These are phyloP conservation scores for Biston betularia DNA, from an alignment of 2,888 invertebrate genomes.

Conservation along the genomic window DNA sequence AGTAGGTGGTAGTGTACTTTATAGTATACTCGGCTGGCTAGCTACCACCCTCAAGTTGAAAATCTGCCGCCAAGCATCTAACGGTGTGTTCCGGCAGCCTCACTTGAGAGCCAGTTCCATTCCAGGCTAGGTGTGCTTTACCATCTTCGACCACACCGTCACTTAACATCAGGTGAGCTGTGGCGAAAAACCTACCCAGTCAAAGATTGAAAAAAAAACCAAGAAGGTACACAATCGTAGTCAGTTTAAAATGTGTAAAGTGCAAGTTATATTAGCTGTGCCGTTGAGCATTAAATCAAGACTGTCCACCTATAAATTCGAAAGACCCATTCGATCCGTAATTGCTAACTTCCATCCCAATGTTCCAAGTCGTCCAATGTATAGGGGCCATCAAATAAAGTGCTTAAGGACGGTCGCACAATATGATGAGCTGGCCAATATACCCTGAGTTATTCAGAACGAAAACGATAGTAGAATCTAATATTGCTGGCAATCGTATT, in stretches of 20 bases:
- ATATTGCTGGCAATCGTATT: slow-evolving; percentile 28
- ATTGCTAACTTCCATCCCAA: slow-evolving; percentile 33
- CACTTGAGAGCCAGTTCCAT: too few species aligned
- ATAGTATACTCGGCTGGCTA: too few species aligned
- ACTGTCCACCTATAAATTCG: slow-evolving; percentile 23
- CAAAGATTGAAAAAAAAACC: too few species aligned
- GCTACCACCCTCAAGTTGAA: too few species aligned
- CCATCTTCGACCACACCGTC: too few species aligned
- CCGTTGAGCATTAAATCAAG: slow-evolving; percentile 8
- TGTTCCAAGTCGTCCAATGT: slow-evolving; percentile 29
- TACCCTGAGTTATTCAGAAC: slow-evolving; percentile 18
- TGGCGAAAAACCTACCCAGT: too few species aligned
- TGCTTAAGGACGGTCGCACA: slow-evolving; percentile 50
- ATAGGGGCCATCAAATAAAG: slow-evolving; percentile 58
- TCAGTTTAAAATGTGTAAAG: not conserved
- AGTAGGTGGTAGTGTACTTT: too few species aligned
- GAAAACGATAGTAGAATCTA: slow-evolving; percentile 33
- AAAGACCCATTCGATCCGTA: slow-evolving; percentile 22
- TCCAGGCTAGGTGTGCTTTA: too few species aligned
- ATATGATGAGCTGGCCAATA: slow-evolving; percentile 44
- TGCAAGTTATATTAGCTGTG: not conserved
- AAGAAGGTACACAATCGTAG: not conserved
- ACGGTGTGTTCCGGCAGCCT: too few species aligned
- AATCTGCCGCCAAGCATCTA: too few species aligned
- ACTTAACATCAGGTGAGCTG: too few species aligned